A percentile compares a stretch with the other conserved stretches of the same genome.
Evolutionary conservation across 2,888 invertebrate species (phyloP).

Genomic region (Cerceris rybyensis): DNA sequence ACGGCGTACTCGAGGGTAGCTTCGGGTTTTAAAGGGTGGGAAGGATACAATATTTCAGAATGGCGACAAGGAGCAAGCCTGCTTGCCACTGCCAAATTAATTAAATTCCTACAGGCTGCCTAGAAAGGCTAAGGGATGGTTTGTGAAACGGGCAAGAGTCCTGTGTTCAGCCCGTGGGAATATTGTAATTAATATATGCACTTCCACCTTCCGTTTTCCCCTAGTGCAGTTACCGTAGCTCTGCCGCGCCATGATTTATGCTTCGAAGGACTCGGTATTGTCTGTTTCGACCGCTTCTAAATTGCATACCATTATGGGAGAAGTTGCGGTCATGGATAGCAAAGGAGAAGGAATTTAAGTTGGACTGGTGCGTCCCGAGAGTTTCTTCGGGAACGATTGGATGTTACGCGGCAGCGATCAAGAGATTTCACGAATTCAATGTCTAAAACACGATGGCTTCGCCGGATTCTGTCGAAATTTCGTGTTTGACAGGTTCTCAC

Average conservation of each 20-base stretch:
- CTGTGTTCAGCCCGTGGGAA: slow-evolving; percentile 75
- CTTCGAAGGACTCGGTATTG: slow-evolving; percentile 69
- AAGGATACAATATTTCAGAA: slow-evolving; percentile 74
- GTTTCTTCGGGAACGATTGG: too few species aligned
- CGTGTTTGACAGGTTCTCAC: too few species aligned
- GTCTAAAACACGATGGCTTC: too few species aligned
- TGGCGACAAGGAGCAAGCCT: slow-evolving; percentile 72
- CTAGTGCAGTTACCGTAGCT: slow-evolving; percentile 29
- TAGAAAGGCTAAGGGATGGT: slow-evolving; percentile 60
- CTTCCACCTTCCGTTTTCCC: slow-evolving; percentile 71
- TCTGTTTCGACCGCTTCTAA: slow-evolving; percentile 70
- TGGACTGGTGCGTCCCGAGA: too few species aligned
- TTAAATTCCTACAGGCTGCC: slow-evolving; percentile 76
- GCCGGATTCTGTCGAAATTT: too few species aligned
- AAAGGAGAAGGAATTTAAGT: too few species aligned
- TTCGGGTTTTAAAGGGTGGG: slow-evolving; percentile 68
- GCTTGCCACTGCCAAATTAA: slow-evolving; percentile 77
- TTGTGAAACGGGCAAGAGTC: slow-evolving; percentile 66
- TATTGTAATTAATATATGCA: slow-evolving; percentile 80
- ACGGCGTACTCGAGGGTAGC: slow-evolving; percentile 40
- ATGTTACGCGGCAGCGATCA: too few species aligned
- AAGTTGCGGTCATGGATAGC: too few species aligned
- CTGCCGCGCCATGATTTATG: slow-evolving; percentile 68
- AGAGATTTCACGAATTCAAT: too few species aligned
- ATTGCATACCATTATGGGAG: slow-evolving; percentile 68